Evolutionary conservation across 2,113 vertebrate genomes (phyloP).

Genomic region (Tinamus guttatus): DNA sequence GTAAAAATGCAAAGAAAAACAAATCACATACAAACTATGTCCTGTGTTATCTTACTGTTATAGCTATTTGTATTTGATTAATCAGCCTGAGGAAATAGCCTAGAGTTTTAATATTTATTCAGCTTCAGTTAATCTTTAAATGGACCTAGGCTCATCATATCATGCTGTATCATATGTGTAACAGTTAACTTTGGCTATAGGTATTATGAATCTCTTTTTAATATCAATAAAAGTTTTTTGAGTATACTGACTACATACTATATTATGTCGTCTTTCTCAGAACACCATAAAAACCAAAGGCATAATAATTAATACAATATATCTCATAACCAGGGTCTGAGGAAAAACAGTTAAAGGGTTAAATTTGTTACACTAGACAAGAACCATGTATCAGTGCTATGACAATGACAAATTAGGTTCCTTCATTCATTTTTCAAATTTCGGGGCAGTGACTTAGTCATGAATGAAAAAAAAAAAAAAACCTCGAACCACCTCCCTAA

Average conservation of each 20-base stretch:
- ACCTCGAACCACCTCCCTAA: background rate
- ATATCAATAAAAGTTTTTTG: background rate
- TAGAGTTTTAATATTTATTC: background rate
- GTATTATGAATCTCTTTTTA: background rate
- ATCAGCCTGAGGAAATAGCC: background rate
- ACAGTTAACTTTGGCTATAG: background rate
- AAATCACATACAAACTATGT: background rate
- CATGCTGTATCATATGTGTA: background rate
- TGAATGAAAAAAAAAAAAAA: background rate
- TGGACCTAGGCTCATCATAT: background rate
- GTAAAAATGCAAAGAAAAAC: background rate
- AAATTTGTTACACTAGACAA: background rate
- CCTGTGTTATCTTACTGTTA: background rate
- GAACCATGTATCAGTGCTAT: background rate
- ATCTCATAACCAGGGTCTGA: background rate
- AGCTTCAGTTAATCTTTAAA: background rate
- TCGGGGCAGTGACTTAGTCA: background rate
- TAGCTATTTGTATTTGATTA: background rate
- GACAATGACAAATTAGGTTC: conserved; percentile 3
- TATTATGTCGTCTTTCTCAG: background rate
- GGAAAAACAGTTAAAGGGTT: background rate
- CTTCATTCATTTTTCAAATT: conserved; percentile 34
- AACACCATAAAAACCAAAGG: background rate
- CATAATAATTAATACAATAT: background rate
- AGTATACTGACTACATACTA: no score